Base-by-base conservation (phyloP, 1,140 invertebrate species). In the Matsumurasca onukii region DNA sequence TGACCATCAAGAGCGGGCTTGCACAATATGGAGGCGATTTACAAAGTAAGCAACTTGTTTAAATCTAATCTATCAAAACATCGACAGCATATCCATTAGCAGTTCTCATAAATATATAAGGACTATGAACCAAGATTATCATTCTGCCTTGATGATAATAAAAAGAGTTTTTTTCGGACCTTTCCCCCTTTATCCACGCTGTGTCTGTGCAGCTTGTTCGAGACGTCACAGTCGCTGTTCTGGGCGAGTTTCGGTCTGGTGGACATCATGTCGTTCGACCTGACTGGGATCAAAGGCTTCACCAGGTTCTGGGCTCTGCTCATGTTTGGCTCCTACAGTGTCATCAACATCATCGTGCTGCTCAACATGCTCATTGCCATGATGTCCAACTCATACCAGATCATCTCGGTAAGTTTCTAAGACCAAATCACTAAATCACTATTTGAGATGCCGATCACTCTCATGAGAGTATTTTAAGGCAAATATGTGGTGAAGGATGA, bases 361-460 rank as follows among this genome's bases (percentile, higher is more conserved):
- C 85, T 97, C 31, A 97, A 97, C 80, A 93, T 97, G 87, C 86
- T 97, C 3, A 97, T 97, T 77, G 95, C 95, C 74, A 97, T 97
- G 94, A 97, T 97, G 93, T 94, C 91, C 34, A 96, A 94, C 78
- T 97, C 94, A 0, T 97, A 95, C 79, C 91, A 95, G 81, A 91
- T 92, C 31, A 97, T 97, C 73, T 94, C 91, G 71, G 92, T 94
- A 82, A 85, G 86, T 81, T 9, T 39, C 49, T 12, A n/a, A n/a
- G n/a, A n/a, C n/a, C n/a, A n/a, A n/a, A n/a, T n/a, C n/a, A n/a
- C n/a, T n/a, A n/a, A n/a, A n/a, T n/a, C n/a, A n/a, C n/a, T n/a
- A n/a, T n/a, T n/a, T n/a, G n/a, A n/a, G n/a, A n/a, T n/a, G n/a
- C n/a, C n/a, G n/a, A n/a, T n/a, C n/a, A n/a, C n/a, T n/a, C n/a